These are phyloP conservation scores for Orthonychiurus folsomi DNA, from an alignment of 2,888 invertebrate species.

Conservation along the genomic window DNA sequence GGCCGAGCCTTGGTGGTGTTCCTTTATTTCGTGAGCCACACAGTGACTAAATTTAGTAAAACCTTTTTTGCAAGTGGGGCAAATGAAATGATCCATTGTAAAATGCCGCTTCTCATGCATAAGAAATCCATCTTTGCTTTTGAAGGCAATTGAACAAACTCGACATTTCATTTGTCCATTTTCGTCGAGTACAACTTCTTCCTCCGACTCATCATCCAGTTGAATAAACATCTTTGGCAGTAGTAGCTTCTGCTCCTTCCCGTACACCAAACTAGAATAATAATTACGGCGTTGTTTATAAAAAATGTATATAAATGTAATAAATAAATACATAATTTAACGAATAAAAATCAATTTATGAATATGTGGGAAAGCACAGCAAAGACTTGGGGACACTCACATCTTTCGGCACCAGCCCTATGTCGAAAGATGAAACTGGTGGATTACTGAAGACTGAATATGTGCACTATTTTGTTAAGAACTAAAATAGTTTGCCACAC, in stretches of 20 bases:
- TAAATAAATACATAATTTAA: no score
- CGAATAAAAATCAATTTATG: no score
- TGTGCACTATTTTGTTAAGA: no score
- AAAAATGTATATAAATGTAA: no score
- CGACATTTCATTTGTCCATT: slow-evolving; percentile 9
- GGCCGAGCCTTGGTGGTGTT: slow-evolving; percentile 2
- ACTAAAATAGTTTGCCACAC: no score
- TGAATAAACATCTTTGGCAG: neutral
- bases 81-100: slow-evolving; percentile 8
- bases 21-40: slow-evolving; percentile 4
- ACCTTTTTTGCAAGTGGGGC: slow-evolving; percentile 7
- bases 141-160: slow-evolving; percentile 5
- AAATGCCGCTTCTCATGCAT: slow-evolving; percentile 7
- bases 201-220: neutral
- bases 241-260: neutral
- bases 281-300: no score
- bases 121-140: slow-evolving; percentile 1
- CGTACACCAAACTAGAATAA: no score
- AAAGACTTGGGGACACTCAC: no score
- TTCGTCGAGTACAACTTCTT: slow-evolving; percentile 3
- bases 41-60: slow-evolving; percentile 5
- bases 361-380: no score
- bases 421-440: no score
- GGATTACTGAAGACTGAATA: no score
- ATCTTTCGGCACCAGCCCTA: no score